These are phyloP conservation scores for Emys orbicularis DNA, from an alignment of 2,797 vertebrate genomes.

Conservation along the genomic window DNA sequence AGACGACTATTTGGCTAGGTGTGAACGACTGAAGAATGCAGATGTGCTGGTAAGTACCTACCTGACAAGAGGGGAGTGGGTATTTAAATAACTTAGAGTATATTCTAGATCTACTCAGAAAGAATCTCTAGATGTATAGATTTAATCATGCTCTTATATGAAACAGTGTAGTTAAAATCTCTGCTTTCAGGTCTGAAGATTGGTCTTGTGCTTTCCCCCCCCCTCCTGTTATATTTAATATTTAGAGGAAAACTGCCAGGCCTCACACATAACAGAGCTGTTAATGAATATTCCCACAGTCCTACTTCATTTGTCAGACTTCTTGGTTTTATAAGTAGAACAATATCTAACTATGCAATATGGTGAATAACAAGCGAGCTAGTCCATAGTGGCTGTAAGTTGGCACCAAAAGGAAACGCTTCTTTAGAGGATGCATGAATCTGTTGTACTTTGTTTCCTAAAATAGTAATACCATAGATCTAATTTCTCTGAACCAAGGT, in stretches of 20 bases:
- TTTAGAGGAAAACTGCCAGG: not conserved
- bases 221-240: not conserved
- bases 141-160: not conserved
- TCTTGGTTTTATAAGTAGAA: not conserved
- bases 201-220: not conserved
- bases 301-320: not conserved
- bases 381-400: not conserved
- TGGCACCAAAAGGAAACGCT: not conserved
- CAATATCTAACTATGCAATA: not conserved
- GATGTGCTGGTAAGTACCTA: slow-evolving; percentile 76
- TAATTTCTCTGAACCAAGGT: not conserved
- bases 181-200: not conserved
- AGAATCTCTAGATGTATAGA: not conserved
- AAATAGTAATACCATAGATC: not conserved
- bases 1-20: slow-evolving; percentile 71
- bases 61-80: not conserved
- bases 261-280: not conserved
- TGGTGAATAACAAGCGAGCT: not conserved
- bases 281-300: fast-evolving
- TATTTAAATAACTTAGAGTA: not conserved
- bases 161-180: fast-evolving
- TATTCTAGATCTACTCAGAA: fast-evolving
- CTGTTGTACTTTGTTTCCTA: not conserved
- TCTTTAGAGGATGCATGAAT: not conserved
- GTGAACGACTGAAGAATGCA: slow-evolving; percentile 77